phyloP scores from a whole-genome alignment of 2,888 invertebrate species.

The Agelastica alni region DNA sequence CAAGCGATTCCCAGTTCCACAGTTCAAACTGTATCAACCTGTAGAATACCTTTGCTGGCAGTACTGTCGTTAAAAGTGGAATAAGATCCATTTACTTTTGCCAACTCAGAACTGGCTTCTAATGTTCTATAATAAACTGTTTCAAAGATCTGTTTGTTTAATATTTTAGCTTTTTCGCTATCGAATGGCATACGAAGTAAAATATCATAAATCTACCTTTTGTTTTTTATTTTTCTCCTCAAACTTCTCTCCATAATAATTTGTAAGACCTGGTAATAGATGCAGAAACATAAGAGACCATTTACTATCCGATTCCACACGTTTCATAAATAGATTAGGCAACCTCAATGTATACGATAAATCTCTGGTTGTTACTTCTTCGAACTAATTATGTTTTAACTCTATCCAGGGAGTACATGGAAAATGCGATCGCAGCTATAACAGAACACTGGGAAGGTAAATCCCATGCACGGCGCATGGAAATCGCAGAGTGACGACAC shows the following conservation, averaged over 20 bases:
- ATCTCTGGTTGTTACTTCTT: conserved; percentile 92
- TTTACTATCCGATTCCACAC: conserved; percentile 79
- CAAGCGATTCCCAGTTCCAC: conserved; percentile 87
- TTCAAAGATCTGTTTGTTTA: conserved; percentile 97
- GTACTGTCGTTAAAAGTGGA: conserved; percentile 88
- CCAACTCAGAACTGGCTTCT: conserved; percentile 93
- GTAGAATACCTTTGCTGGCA: conserved; percentile 81
- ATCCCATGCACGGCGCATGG: too few species aligned
- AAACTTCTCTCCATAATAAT: conserved; percentile 95
- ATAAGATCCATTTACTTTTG: conserved; percentile 82
- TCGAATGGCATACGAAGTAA: conserved; percentile 93
- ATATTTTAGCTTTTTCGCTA: conserved; percentile 77
- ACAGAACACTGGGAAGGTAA: too few species aligned
- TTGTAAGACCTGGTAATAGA: conserved; percentile 85
- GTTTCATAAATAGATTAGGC: conserved; percentile 96
- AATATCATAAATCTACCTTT: conserved; percentile 71
- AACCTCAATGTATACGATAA: conserved; percentile 98
- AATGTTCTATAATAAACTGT: conserved; percentile 95
- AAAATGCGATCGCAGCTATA: too few species aligned
- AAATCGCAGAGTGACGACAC: too few species aligned
- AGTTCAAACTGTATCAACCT: conserved; percentile 90
- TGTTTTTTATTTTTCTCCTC: conserved; percentile 80
- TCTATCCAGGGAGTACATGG: too few species aligned
- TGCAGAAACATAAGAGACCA: conserved; percentile 99
- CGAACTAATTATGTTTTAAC: too few species aligned